Evolutionary conservation across 1,140 invertebrate species (phyloP).

Genomic region (Mercenaria mercenaria): DNA sequence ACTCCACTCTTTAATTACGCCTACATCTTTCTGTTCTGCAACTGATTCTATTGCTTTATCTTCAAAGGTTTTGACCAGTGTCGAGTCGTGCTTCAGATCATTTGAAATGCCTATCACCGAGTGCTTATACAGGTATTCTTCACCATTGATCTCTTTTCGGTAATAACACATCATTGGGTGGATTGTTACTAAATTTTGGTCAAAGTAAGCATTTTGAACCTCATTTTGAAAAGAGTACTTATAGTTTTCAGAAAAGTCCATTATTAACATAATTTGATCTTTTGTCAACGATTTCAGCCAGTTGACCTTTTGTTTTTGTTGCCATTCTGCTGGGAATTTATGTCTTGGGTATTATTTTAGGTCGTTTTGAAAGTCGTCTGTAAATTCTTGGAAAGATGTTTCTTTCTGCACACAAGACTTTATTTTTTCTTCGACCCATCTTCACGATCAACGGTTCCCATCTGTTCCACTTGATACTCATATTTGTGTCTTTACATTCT

Average conservation of each 20-base stretch:
- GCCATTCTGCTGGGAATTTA: neutral
- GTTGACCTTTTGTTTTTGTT: neutral
- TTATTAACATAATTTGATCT: neutral
- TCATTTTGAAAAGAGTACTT: constrained; percentile 5
- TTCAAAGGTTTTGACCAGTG: neutral
- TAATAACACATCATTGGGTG: neutral
- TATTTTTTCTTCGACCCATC: too few species aligned
- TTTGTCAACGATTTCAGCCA: neutral
- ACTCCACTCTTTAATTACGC: neutral
- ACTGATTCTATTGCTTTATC: neutral
- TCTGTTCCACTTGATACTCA: too few species aligned
- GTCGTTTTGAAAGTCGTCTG: too few species aligned
- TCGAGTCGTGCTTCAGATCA: neutral
- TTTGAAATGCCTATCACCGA: neutral
- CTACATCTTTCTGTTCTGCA: neutral
- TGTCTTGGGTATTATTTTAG: neutral
- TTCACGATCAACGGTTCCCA: too few species aligned
- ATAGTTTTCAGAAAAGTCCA: neutral
- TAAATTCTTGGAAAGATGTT: too few species aligned
- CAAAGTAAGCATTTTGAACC: neutral
- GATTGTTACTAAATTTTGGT: neutral
- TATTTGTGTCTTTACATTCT: too few species aligned
- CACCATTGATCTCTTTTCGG: neutral
- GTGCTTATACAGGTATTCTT: neutral
- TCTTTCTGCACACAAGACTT: too few species aligned